These are phyloP conservation scores for Torymus aiolomorphi DNA, from an alignment of 2,888 invertebrate genomes.

Conservation along the genomic window DNA sequence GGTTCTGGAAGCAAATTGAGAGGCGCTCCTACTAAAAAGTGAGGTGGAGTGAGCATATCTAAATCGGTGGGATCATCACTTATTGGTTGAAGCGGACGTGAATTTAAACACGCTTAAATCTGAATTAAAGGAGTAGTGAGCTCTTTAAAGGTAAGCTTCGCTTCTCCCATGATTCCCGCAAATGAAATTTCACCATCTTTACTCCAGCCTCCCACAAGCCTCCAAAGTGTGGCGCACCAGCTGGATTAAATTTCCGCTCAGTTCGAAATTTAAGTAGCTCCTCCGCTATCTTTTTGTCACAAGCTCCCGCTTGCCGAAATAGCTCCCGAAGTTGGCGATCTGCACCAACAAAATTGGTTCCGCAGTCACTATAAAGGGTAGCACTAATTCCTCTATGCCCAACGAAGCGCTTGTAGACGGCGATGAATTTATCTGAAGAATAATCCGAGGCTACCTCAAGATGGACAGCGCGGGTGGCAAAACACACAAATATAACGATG, in stretches of 20 bases:
- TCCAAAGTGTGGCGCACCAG: conserved; percentile 64
- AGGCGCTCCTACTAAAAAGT: conserved; percentile 64
- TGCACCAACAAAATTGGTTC: conserved; percentile 28
- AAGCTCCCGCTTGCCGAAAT: background rate
- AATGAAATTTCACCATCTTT: conserved; percentile 63
- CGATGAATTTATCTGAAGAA: background rate
- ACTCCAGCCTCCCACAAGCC: conserved; percentile 66
- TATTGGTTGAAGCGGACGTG: conserved; percentile 62
- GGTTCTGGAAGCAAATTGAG: conserved; percentile 58
- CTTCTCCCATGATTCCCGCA: conserved; percentile 59
- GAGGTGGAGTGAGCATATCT: conserved; percentile 64
- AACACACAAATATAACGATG: too few relatives aligned
- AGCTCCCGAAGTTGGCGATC: background rate
- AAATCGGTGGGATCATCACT: conserved; percentile 58
- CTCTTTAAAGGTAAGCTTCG: conserved; percentile 63
- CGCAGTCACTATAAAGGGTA: conserved; percentile 28
- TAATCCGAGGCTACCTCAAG: background rate
- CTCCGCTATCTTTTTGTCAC: background rate
- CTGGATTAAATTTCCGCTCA: conserved; percentile 63
- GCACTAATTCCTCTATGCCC: background rate
- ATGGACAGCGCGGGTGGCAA: background rate
- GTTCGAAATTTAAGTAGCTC: conserved; percentile 56
- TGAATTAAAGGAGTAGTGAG: conserved; percentile 61
- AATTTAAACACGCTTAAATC: conserved; percentile 64
- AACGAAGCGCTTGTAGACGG: background rate